These are phyloP conservation scores for Autographa pulchrina DNA, from an alignment of 2,888 invertebrate genomes.

Conservation along the genomic window DNA sequence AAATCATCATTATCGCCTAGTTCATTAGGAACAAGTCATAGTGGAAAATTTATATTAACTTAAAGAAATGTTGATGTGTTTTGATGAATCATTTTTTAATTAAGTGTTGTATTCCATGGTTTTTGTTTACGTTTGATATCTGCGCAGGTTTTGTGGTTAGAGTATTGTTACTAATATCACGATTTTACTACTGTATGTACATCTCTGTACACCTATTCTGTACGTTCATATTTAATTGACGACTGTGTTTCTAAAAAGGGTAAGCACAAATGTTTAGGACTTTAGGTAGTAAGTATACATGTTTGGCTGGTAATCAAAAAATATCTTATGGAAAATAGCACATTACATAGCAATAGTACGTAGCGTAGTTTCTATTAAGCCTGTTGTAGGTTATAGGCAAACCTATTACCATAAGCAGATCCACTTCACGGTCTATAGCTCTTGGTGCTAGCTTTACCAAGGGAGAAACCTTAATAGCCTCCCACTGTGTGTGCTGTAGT, in stretches of 20 bases:
- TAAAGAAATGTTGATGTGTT: constrained; percentile 8
- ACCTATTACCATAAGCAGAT: neutral
- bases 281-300: no score
- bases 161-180: neutral
- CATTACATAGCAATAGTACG: no score
- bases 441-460: neutral
- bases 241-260: no score
- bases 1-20: constrained; percentile 42
- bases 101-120: neutral
- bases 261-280: no score
- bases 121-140: constrained; percentile 10
- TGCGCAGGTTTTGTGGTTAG: neutral
- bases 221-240: no score
- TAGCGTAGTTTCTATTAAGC: no score
- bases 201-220: no score
- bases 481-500: neutral
- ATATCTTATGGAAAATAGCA: no score
- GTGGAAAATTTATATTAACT: constrained; percentile 46
- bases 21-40: constrained; percentile 25
- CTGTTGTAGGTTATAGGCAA: neutral
- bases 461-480: constrained; percentile 1
- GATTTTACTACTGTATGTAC: neutral
- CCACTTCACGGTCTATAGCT: neutral
- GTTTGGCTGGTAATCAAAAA: no score
- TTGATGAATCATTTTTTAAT: constrained; percentile 29